phyloP scores from a whole-genome alignment of 2,113 vertebrate genomes.

The human (Homo sapiens) region GRCh38 chr5:42445501-42446000 shows the following conservation, averaged over 20 bases:
- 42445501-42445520: background rate
- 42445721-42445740: background rate
- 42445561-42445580: background rate
- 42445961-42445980: background rate
- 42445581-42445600: background rate
- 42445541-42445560: background rate
- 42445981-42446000: background rate
- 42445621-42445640: background rate
- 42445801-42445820: background rate
- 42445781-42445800: background rate
- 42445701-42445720: background rate
- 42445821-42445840: background rate
- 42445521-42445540: background rate
- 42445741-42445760: background rate
- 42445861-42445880: background rate
- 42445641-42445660: constrained; percentile 19
- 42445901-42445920: background rate
- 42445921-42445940: background rate
- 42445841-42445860: background rate
- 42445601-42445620: background rate
- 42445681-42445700: background rate
- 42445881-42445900: background rate
- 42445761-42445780: background rate
- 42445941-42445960: background rate
- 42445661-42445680: background rate